phyloP scores from a whole-genome alignment of 2,113 vertebrate species.

The Euleptes europaea region DNA sequence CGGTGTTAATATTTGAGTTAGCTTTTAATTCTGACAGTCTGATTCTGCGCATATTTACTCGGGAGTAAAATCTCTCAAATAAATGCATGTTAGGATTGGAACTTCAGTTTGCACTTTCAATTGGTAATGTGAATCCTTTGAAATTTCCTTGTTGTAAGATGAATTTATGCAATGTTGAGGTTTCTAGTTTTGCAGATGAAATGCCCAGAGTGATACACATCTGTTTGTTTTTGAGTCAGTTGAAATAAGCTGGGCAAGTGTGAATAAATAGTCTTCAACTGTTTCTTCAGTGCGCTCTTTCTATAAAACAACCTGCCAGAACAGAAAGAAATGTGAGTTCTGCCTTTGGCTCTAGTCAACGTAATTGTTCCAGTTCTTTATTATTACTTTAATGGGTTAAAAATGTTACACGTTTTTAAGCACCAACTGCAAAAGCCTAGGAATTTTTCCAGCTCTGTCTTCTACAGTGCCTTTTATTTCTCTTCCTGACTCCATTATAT shows the following conservation, averaged over 20 bases:
- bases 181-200: not conserved
- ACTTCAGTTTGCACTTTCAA: not conserved
- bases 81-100: not conserved
- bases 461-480: not conserved
- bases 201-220: not conserved
- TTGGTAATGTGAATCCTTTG: not conserved
- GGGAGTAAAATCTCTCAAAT: not conserved
- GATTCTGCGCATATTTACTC: not conserved
- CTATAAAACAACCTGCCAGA: not conserved
- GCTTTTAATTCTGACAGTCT: not conserved
- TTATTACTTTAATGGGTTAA: not conserved
- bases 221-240: not conserved
- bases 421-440: not conserved
- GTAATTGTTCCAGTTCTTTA: not conserved
- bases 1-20: not conserved
- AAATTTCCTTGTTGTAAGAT: not conserved
- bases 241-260: not conserved
- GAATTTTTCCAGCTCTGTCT: not conserved
- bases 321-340: not conserved
- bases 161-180: not conserved
- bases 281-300: not conserved
- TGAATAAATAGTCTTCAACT: not conserved
- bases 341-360: not conserved
- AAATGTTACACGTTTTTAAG: not conserved
- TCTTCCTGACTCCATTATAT: not conserved